Evolutionary conservation across 2,797 vertebrate genomes (phyloP), one percentile per base, ranked within the genome.

Genomic region (Lycodopsis pacificus): DNA sequence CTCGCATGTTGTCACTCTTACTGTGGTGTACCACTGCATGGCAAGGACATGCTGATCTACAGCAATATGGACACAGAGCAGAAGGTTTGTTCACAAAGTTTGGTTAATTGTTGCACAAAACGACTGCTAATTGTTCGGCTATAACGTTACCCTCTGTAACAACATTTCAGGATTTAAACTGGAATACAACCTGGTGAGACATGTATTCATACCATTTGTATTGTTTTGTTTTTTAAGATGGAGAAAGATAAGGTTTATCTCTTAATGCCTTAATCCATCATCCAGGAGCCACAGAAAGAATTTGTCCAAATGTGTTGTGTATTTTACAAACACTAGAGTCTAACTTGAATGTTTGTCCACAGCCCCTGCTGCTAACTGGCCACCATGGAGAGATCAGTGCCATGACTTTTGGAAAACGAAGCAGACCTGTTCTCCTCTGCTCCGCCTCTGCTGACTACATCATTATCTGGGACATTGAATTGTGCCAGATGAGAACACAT

Each of bases 391-490:
- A 91, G 62, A 79, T 95, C 65, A 87, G 75, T 71, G 92, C 95
- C 59, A 87, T 95, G 91, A 87, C 91, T 7, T 95, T 96, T 92
- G 93, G 94, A 5, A 90, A 74, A 56, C 46, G 57, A 48, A 89
- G 65, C 65, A 63, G 48, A 7, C 91, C 91, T 53, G 65, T 90
- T 46, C 58, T 94, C 11, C 92, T 95, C 40, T 96, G 94, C 71
- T 95, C 95, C 51, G 93, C 95, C 61, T 95, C 95, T 77, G 80
- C 89, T 66, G 94, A 95, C 78, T 95, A 96, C 49, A 32, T 96
- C 51, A 95, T 96, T 32, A 69, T 93, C 25, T 96, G 95, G 95
- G 90, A 95, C 83, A 76, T 95, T 80, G 86, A 92, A 34, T 40
- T 42, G 25, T 95, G 94, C 78, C 88, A 88, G 66, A 90, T 61